Percentiles rank a stretch among this genome's conserved stretches.
Conservation (phyloP, 2,888 invertebrate genomes). For the Stramonita haemastoma region DNA sequence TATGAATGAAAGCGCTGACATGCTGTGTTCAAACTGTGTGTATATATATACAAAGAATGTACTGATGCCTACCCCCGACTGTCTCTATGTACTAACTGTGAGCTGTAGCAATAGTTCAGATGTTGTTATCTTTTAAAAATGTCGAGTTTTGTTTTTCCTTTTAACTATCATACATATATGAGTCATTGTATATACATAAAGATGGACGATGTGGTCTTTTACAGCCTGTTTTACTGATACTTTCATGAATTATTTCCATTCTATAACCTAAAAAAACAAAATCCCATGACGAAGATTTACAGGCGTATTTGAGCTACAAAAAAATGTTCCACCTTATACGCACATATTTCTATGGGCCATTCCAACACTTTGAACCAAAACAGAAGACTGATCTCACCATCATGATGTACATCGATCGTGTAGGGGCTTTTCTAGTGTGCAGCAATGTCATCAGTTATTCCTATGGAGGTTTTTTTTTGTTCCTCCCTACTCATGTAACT, state of each 20-base stretch:
- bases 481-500: not conserved
- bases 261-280: not conserved
- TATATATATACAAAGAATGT: not conserved
- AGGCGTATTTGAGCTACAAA: not conserved
- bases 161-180: not conserved
- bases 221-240: not conserved
- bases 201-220: not conserved
- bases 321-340: not conserved
- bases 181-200: not conserved
- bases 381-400: not conserved
- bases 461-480: not conserved
- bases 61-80: not conserved
- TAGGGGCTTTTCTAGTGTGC: too few relatives aligned
- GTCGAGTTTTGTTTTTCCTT: not conserved
- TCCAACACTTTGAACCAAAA: not conserved
- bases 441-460: not conserved
- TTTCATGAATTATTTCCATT: too few relatives aligned
- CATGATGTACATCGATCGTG: not conserved
- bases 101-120: not conserved
- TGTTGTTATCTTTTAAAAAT: not conserved
- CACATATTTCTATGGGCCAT: not conserved
- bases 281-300: not conserved
- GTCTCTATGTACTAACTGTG: not conserved
- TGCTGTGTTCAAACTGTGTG: not conserved
- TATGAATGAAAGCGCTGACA: not conserved